These are phyloP conservation scores for Noturus placidus DNA, from an alignment of 2,113 vertebrate genomes.

Conservation along the genomic window DNA sequence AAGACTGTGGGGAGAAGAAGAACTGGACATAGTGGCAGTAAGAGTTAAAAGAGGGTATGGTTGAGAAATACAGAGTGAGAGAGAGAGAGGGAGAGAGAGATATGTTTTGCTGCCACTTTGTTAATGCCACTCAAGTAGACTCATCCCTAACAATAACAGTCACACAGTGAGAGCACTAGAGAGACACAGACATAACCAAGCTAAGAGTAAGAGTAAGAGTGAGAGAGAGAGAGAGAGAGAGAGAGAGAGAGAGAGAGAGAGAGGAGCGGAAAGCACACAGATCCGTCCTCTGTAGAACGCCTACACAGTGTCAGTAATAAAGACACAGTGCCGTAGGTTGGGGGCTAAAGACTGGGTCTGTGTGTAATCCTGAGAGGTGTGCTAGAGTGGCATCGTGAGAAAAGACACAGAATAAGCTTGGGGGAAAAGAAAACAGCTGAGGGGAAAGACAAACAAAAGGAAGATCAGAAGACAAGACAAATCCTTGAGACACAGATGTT, in stretches of 20 bases:
- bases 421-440: neutral
- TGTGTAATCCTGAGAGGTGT: conserved; percentile 30
- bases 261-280: conserved; percentile 41
- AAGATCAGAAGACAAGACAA: conserved; percentile 21
- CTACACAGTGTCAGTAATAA: conserved; percentile 58
- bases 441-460: conserved; percentile 7
- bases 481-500: conserved; percentile 31
- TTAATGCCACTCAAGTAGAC: conserved; percentile 39
- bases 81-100: conserved; percentile 17
- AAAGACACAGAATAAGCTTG: conserved; percentile 42
- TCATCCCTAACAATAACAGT: conserved; percentile 45
- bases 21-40: neutral
- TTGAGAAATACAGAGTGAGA: neutral
- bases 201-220: neutral
- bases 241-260: conserved; percentile 38
- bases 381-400: conserved; percentile 13
- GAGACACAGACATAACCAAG: neutral
- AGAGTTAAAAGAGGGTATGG: neutral
- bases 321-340: conserved; percentile 44
- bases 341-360: conserved; percentile 39
- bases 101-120: conserved; percentile 51
- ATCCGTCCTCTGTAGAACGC: conserved; percentile 52
- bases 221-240: conserved; percentile 28
- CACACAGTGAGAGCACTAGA: conserved; percentile 13
- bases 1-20: neutral